Base-by-base conservation (phyloP, 2,888 invertebrate genomes). In the Germaria angustata region DNA sequence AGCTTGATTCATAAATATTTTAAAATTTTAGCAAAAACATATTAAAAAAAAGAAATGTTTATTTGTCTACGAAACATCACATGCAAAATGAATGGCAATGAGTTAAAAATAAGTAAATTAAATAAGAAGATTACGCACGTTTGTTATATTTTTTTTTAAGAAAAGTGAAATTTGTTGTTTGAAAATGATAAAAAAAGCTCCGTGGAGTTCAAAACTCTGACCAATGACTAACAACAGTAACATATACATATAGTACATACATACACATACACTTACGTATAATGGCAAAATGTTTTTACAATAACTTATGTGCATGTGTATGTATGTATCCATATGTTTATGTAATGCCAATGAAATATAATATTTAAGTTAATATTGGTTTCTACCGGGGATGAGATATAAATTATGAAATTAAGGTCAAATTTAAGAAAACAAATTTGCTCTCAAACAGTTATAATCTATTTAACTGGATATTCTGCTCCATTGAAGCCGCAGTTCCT, bases 141-240 rank as follows among this genome's bases (percentile, higher is more conserved):
- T 34, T 61, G 15, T 46, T 63, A 13, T 44, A 36, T 20, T 34
- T 24, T 55, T 20, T 76, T 46, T 13, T 36, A 78, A 73, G 28
- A 69, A 73, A 81, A 81, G 79, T 79, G 79, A 79, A 79, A 79
- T 51, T 82, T 73, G 41, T 59, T 22, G 28, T 73, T 69, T 17
- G 59, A 78, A 81, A 61, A 34, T 36, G 55, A 53, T 57, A 20
- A n/a, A 69, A 59, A 61, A 57, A 46, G 2, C 61, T 63, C n/a
- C 9, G 28, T 49, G 20, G 13, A 72, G 65, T 72, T 79, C 72
- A 79, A 65, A 41, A 57, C 44, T 63, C 61, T 63, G 46, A 65
- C 71, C 65, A 51, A 34, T 59, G 65, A 39, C 49, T 76, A 65
- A 80, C 20, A 49, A n/a, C 41, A 34, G 28, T 17, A 55, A 32